Base-by-base conservation (phyloP, 2,113 vertebrate species). In the Laticauda laticaudata region DNA sequence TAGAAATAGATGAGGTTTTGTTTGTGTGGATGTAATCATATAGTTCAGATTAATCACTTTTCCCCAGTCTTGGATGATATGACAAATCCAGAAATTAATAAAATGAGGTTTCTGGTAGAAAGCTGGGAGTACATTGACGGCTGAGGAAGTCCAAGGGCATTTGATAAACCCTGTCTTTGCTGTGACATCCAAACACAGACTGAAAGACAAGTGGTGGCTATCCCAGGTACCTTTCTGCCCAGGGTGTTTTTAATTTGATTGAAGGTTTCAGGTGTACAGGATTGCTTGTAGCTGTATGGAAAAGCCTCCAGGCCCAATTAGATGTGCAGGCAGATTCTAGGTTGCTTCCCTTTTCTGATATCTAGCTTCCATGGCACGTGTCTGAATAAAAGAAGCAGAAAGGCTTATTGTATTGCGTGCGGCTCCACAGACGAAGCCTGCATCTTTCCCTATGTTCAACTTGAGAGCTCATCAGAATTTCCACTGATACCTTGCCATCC, bases 391-490 rank as follows among this genome's bases (percentile, higher is more conserved):
- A 88, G 91, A 57, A 92, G 54, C 15, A 51, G 56, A 85, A 0
- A 11, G 15, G n/a, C 85, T 53, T 92, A 12, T 21, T 5, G 2
- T 0, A 0, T 3, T 90, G 86, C 11, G 14, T 90, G 21, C 53
- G 91, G 24, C 59, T 56, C 18, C 0, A n/a, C 51, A 2, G 23
- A 89, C 59, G 18, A 93, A 96, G 23, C 85, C 93, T 87, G 4
- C 2, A 12, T 87, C 69, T 91, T 87, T 90, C 88, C 92, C 43
- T 48, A 3, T 45, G 5, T 48, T 26, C 9, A 51, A 91, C 90
- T 5, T 86, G 88, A 93, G 39, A 91, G 43, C 81, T 86, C 55
- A 34, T 88, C 43, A 94, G 93, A 91, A 15, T 92, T 92, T 23
- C 0, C 69, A 81, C 51, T 48, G 88, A 15, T 54, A 12, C 0